Conservation (phyloP, 2,888 invertebrate species). For the Rhagonycha lutea region DNA sequence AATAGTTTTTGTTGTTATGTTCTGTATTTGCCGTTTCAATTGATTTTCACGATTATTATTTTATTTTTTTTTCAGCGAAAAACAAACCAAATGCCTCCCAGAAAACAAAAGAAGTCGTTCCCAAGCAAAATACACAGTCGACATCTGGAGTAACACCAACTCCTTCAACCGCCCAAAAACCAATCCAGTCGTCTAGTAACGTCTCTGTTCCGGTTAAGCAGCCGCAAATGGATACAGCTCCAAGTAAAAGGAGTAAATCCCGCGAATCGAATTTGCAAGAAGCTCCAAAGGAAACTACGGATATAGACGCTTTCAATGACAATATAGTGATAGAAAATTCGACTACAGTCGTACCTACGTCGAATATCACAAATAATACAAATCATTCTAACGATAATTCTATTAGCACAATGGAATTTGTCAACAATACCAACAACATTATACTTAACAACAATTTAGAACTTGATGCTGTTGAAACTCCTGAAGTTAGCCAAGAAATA, state of each 20-base stretch:
- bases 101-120: slow-evolving; percentile 39
- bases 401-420: slow-evolving; percentile 15
- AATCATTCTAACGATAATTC: slow-evolving; percentile 21
- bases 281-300: slow-evolving; percentile 63
- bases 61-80: slow-evolving; percentile 37
- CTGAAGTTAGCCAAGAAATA: slow-evolving; percentile 21
- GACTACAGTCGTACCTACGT: background rate
- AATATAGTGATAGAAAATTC: slow-evolving; percentile 40
- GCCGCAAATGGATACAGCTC: slow-evolving; percentile 56
- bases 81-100: slow-evolving; percentile 46
- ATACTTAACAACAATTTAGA: slow-evolving; percentile 41
- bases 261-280: slow-evolving; percentile 61
- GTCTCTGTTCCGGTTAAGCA: slow-evolving; percentile 44
- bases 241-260: slow-evolving; percentile 58
- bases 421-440: slow-evolving; percentile 33
- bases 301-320: slow-evolving; percentile 63
- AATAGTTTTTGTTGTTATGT: too few relatives aligned
- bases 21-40: too few relatives aligned
- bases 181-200: slow-evolving; percentile 22
- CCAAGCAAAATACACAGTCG: slow-evolving; percentile 30
- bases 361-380: slow-evolving; percentile 16
- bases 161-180: slow-evolving; percentile 25
- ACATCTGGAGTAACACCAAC: slow-evolving; percentile 8
- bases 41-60: too few relatives aligned
- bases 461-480: slow-evolving; percentile 21